Conservation (phyloP, 1,140 invertebrate genomes). For the Saxidomus purpurata region DNA sequence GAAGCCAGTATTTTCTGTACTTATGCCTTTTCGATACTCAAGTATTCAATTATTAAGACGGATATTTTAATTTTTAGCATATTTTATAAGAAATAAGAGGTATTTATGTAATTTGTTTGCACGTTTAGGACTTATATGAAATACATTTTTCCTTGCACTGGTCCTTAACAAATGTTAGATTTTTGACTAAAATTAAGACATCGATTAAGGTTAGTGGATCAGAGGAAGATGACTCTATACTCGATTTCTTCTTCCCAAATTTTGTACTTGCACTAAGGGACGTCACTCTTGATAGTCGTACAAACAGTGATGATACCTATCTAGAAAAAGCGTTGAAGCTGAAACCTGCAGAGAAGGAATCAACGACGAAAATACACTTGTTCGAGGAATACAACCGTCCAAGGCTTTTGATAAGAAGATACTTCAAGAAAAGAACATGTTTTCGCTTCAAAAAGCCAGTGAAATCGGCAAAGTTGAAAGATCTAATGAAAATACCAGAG, state of each 20-base stretch:
- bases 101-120: background rate
- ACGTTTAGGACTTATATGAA: background rate
- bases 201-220: background rate
- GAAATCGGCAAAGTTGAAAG: too few species aligned
- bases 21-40: too few species aligned
- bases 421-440: too few species aligned
- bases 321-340: background rate
- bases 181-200: background rate
- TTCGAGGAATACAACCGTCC: background rate
- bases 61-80: too few species aligned
- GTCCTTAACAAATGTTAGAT: background rate
- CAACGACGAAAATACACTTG: background rate
- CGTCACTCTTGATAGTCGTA: background rate
- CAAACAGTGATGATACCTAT: background rate
- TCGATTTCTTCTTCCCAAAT: background rate
- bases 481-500: too few species aligned
- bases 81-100: too few species aligned
- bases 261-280: background rate
- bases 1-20: too few species aligned
- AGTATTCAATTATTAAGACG: too few species aligned
- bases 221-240: background rate
- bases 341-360: background rate
- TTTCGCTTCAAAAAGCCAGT: too few species aligned
- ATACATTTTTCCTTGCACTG: too few species aligned
- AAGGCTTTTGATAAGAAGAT: background rate